Base-by-base conservation (phyloP, 2,113 vertebrate species). In the Zapus hudsonius region DNA sequence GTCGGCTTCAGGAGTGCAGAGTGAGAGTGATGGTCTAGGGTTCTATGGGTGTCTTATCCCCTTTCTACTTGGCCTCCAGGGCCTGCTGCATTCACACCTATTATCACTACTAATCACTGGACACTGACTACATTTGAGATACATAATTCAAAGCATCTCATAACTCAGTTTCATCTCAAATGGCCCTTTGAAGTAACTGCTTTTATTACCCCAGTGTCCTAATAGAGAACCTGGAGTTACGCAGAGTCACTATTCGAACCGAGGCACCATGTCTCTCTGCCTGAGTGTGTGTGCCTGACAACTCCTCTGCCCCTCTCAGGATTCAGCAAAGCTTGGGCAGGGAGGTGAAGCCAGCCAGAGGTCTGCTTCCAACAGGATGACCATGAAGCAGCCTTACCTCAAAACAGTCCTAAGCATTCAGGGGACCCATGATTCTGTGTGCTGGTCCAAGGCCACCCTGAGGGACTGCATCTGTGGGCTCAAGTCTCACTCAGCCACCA, bases 41-140 rank as follows among this genome's bases (percentile, higher is more conserved):
- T 10, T 5, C 42, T 40, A 1, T 1, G n/a, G 4, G 27, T 0
- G 23, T 4, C 74, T 47, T 52, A 2, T 5, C 38, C 16, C 3
- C 33, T 15, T 42, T 75, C 52, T 29, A 29, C 23, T 13, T 10
- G 29, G 5, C 20, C 61, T 36, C 17, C 63, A 72, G 27, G 38
- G 9, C 29, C 23, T 67, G 44, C 20, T 83, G 1, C 31, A n/a
- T 22, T 7, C 12, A 31, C 64, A 57, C 22, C 33, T 9, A 4
- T 57, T 16, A 63, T 57, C 85, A 57, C 31, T 59, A 22, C 17
- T 40, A 61, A 13, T 47, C 72, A 15, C 0, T n/a, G 72, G 63
- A 22, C 33, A n/a, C 36, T 27, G 23, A 2, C 20, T 52, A 29
- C 2, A 0, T 75, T n/a, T 59, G 47, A 93, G 23, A 55, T 36